These are phyloP conservation scores for Scaptomyza pallida DNA, from an alignment of 1,140 invertebrate genomes.

Conservation along the genomic window DNA sequence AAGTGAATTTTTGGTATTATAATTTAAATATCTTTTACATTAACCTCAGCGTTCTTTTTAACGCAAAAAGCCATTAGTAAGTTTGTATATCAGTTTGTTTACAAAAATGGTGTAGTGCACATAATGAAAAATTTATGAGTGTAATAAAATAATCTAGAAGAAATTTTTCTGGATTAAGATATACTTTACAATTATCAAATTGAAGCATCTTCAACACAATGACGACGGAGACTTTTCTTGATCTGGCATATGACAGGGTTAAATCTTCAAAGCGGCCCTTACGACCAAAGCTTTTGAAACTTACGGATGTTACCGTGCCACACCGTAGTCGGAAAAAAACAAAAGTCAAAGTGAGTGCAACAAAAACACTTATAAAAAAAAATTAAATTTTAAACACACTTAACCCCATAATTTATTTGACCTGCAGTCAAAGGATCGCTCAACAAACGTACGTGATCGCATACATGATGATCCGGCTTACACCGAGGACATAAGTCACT, in stretches of 20 bases:
- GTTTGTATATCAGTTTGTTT: too few relatives aligned
- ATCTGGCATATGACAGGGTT: slow-evolving; percentile 68
- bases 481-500: slow-evolving; percentile 82
- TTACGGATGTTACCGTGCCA: slow-evolving; percentile 76
- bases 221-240: slow-evolving; percentile 79
- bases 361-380: neutral
- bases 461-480: slow-evolving; percentile 83
- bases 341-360: slow-evolving; percentile 73
- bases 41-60: too few relatives aligned
- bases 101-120: too few relatives aligned
- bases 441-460: slow-evolving; percentile 72
- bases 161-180: neutral
- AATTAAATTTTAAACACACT: neutral
- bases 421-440: slow-evolving; percentile 70
- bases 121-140: too few relatives aligned
- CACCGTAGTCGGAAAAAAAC: slow-evolving; percentile 80
- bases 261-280: slow-evolving; percentile 67
- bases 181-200: neutral
- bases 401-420: neutral
- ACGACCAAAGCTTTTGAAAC: slow-evolving; percentile 75
- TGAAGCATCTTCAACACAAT: slow-evolving; percentile 32
- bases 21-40: too few relatives aligned
- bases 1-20: too few relatives aligned
- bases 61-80: too few relatives aligned
- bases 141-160: too few relatives aligned